Conservation (phyloP, 2,888 invertebrate genomes). For the Dascillus cervinus region DNA sequence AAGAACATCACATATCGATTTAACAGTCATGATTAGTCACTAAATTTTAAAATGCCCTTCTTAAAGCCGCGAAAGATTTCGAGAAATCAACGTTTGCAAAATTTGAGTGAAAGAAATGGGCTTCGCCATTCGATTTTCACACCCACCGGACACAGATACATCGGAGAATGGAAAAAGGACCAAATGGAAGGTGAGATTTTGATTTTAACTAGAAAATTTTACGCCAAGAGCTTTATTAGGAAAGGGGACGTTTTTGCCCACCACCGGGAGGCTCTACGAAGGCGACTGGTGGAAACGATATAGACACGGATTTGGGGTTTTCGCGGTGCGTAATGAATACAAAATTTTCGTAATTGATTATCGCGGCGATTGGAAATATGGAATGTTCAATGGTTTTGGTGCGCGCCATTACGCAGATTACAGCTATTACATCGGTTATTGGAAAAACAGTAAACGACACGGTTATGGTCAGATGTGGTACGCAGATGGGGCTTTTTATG, state of each 20-base stretch:
- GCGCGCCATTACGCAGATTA: conserved; percentile 50
- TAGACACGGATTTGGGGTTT: conserved; percentile 53
- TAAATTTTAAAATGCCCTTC: conserved; percentile 29
- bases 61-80: conserved; percentile 22
- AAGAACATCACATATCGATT: too few species aligned
- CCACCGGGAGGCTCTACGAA: conserved; percentile 50
- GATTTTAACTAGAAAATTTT: conserved; percentile 3
- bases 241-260: conserved; percentile 46
- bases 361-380: conserved; percentile 53
- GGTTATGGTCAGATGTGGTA: conserved; percentile 60
- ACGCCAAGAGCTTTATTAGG: conserved; percentile 34
- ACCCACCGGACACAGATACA: conserved; percentile 46
- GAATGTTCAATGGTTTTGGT: conserved; percentile 52
- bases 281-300: conserved; percentile 51
- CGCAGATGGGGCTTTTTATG: conserved; percentile 49
- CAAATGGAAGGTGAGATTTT: conserved; percentile 35
- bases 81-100: conserved; percentile 40
- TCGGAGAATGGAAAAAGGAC: conserved; percentile 55
- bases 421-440: conserved; percentile 54
- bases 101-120: conserved; percentile 48
- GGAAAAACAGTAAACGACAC: conserved; percentile 44
- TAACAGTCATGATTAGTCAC: too few species aligned
- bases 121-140: conserved; percentile 50
- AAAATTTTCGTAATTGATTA: conserved; percentile 46
- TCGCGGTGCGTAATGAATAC: conserved; percentile 41